Evolutionary conservation across 2,113 vertebrate genomes (phyloP).

Genomic region (Xenopus borealis): DNA sequence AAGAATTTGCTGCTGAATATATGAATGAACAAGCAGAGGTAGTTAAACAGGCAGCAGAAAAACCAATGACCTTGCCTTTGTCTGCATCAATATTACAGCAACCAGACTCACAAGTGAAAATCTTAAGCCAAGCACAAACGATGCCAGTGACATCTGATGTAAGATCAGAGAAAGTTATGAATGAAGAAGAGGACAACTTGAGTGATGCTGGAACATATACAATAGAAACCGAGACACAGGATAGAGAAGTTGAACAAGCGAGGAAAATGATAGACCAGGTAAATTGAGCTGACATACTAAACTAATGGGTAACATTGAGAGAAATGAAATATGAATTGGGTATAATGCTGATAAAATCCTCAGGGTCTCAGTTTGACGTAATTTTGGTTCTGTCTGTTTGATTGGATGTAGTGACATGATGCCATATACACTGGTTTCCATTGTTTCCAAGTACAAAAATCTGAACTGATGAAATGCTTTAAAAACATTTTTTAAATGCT

Average conservation of each 20-base stretch:
- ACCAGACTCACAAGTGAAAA: conserved; percentile 40
- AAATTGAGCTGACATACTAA: conserved; percentile 5
- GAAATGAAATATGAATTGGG: too few species aligned
- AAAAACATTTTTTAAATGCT: too few species aligned
- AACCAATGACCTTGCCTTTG: conserved; percentile 56
- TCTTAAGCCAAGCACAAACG: conserved; percentile 22
- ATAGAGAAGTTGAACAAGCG: conserved; percentile 88
- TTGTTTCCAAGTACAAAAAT: too few species aligned
- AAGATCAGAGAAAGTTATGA: conserved; percentile 61
- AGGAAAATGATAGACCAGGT: conserved; percentile 92
- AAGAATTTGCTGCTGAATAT: conserved; percentile 83
- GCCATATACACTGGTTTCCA: too few species aligned
- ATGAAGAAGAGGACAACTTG: conserved; percentile 88
- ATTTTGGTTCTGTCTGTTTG: too few species aligned
- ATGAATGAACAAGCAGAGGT: conserved; percentile 60
- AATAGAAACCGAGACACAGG: conserved; percentile 83
- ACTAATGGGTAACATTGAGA: too few species aligned
- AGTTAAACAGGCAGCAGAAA: conserved; percentile 45
- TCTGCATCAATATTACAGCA: conserved; percentile 47
- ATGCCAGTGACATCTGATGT: conserved; percentile 25
- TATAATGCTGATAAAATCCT: too few species aligned
- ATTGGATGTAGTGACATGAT: too few species aligned
- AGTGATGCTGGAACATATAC: conserved; percentile 95
- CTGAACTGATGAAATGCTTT: too few species aligned
- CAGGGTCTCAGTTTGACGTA: too few species aligned